Evolutionary conservation across 2,888 invertebrate genomes (phyloP).

Genomic region (Cecidostiba fungosa): DNA sequence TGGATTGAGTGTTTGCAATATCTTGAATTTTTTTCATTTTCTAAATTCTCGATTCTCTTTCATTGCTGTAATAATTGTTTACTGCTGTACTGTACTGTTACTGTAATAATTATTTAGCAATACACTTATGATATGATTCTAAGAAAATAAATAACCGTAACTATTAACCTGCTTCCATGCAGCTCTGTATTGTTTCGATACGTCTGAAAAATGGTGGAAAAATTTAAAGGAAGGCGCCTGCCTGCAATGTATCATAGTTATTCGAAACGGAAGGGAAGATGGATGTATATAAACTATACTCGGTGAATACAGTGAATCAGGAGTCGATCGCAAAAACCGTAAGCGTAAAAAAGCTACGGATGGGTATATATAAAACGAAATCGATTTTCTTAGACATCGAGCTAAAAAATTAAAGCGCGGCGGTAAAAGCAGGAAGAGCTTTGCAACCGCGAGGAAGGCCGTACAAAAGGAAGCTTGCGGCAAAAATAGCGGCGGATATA

Average conservation of each 20-base stretch:
- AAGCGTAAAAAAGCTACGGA: neutral
- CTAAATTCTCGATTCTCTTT: too few relatives aligned
- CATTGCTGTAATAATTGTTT: too few relatives aligned
- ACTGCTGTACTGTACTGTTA: too few relatives aligned
- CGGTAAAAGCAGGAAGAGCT: constrained; percentile 37
- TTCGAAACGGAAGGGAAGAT: neutral
- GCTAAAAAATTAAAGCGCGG: constrained; percentile 46
- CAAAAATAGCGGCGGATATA: constrained; percentile 19
- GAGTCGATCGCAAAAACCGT: constrained; percentile 37
- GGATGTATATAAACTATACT: neutral
- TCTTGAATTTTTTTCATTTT: too few relatives aligned
- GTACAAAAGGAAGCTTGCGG: neutral
- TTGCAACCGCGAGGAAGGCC: neutral
- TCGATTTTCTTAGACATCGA: constrained; percentile 36
- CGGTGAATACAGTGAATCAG: neutral
- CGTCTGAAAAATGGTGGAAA: neutral
- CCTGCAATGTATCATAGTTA: neutral
- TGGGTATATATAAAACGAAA: constrained; percentile 16
- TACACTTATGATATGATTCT: too few relatives aligned
- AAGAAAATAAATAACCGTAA: neutral
- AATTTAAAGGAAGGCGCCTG: neutral
- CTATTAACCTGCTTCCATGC: neutral
- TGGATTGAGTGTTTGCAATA: neutral
- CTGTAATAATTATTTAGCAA: too few relatives aligned
- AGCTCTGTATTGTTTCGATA: neutral